Percentiles rank a stretch among this genome's conserved stretches.
Evolutionary conservation across 2,888 invertebrate species (phyloP).

Genomic region (Agapetus fuscipes): DNA sequence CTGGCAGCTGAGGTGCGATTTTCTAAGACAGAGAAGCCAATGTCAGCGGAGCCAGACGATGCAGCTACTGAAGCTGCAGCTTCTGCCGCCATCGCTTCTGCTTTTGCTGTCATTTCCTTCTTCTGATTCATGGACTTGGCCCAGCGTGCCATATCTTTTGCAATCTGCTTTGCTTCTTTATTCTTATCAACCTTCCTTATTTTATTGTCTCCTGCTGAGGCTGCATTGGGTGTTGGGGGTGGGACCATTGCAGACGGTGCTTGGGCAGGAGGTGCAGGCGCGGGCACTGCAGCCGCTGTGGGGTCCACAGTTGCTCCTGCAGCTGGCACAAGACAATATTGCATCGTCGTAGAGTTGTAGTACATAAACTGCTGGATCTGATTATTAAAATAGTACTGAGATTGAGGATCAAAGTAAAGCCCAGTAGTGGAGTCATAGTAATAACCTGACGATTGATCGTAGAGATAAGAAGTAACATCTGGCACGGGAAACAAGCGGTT

Average conservation of each 20-base stretch:
- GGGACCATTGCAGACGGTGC: conserved; percentile 18
- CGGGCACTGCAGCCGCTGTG: conserved; percentile 26
- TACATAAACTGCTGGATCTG: conserved; percentile 87
- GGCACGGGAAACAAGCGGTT: conserved; percentile 65
- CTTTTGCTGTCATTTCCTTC: conserved; percentile 59
- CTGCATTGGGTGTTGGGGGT: conserved; percentile 4
- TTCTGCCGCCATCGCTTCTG: conserved; percentile 38
- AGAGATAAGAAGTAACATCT: conserved; percentile 85
- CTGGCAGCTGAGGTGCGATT: conserved; percentile 31
- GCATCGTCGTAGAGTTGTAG: conserved; percentile 74
- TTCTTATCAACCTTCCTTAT: conserved; percentile 86
- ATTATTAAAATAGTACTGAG: conserved; percentile 94
- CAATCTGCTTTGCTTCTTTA: conserved; percentile 95
- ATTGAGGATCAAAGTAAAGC: conserved; percentile 91
- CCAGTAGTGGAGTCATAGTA: conserved; percentile 91
- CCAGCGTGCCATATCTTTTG: conserved; percentile 82
- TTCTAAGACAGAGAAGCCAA: conserved; percentile 83
- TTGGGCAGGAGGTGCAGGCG: conserved; percentile 26
- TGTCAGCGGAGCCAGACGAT: conserved; percentile 76
- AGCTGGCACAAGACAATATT: conserved; percentile 45
- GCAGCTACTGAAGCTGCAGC: conserved; percentile 33
- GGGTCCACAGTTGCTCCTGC: conserved; percentile 29
- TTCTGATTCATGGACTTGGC: conserved; percentile 95
- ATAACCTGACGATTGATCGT: conserved; percentile 91
- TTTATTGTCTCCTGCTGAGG: conserved; percentile 45